A percentile compares a stretch with the other conserved stretches of the same genome.
These are phyloP conservation scores for Micoletzkya japonica DNA, from an alignment of 2,888 invertebrate species.

Conservation along the genomic window DNA sequence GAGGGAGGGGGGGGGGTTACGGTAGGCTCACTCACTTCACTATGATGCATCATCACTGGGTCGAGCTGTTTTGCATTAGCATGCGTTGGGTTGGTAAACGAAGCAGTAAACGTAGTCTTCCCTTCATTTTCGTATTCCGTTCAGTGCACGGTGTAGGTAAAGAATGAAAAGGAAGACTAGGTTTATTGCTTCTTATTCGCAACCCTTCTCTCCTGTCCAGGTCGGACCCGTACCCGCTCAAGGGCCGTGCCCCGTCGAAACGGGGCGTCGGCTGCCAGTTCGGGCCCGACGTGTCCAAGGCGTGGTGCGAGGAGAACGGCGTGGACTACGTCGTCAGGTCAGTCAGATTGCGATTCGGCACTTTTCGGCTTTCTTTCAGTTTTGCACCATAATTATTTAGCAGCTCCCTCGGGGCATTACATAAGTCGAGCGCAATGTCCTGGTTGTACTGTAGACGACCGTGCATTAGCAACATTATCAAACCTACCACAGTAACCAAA, in stretches of 20 bases:
- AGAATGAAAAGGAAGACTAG: not conserved
- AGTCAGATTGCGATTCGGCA: constrained; percentile 14
- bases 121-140: too few relatives aligned
- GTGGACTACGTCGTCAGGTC: constrained; percentile 83
- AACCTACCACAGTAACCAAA: too few relatives aligned
- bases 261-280: constrained; percentile 98
- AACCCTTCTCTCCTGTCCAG: constrained; percentile 26
- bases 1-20: too few relatives aligned
- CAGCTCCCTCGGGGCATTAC: not conserved
- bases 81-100: too few relatives aligned
- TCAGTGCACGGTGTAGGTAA: too few relatives aligned
- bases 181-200: not conserved
- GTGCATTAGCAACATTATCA: too few relatives aligned
- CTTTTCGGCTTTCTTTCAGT: not conserved
- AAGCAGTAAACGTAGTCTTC: too few relatives aligned
- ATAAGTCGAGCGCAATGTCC: not conserved
- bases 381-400: not conserved
- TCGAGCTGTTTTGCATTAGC: too few relatives aligned
- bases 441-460: not conserved
- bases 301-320: constrained; percentile 81
- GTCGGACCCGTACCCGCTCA: constrained; percentile 87
- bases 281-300: constrained; percentile 88
- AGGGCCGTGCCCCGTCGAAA: constrained; percentile 87
- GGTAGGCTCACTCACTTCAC: too few relatives aligned
- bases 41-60: too few relatives aligned